Conservation (phyloP, 2,888 invertebrate genomes). For the Hirtodrosophila duncani region DNA sequence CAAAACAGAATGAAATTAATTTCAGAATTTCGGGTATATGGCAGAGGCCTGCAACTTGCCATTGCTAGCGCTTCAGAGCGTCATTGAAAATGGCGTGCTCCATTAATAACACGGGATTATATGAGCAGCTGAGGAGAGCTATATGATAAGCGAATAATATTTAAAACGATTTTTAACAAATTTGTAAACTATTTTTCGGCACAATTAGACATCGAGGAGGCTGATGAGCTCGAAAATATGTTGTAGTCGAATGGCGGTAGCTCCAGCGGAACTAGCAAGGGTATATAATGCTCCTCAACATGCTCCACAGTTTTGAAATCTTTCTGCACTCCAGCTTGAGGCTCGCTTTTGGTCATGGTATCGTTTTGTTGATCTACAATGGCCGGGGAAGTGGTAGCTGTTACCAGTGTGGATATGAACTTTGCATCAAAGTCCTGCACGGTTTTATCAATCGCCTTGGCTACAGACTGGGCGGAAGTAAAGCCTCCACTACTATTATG, state of each 20-base stretch:
- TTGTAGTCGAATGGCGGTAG: constrained; percentile 74
- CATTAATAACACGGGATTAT: no score
- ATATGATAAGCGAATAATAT: constrained; percentile 6
- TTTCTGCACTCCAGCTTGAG: constrained; percentile 26
- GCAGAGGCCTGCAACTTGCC: no score
- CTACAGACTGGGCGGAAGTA: constrained; percentile 64
- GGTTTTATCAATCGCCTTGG: constrained; percentile 76
- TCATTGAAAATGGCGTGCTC: no score
- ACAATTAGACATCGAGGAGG: constrained; percentile 52
- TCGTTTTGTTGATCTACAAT: constrained; percentile 44
- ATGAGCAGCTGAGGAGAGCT: no score
- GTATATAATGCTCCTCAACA: constrained; percentile 57
- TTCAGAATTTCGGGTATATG: no score
- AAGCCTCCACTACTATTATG: constrained; percentile 15
- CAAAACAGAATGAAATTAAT: no score
- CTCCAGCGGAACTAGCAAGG: constrained; percentile 74
- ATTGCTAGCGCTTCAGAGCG: no score
- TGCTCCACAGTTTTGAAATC: constrained; percentile 12
- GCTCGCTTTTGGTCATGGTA: constrained; percentile 29
- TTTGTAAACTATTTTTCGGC: constrained; percentile 46
- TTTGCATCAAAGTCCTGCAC: constrained; percentile 75
- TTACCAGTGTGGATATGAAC: constrained; percentile 44
- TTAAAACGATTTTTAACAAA: constrained; percentile 20
- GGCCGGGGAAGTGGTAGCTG: constrained; percentile 3
- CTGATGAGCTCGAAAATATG: constrained; percentile 57